Percentiles rank a stretch among this genome's conserved stretches.
Evolutionary conservation across 1,140 invertebrate species (phyloP).

Genomic region (Augochlora pura): DNA sequence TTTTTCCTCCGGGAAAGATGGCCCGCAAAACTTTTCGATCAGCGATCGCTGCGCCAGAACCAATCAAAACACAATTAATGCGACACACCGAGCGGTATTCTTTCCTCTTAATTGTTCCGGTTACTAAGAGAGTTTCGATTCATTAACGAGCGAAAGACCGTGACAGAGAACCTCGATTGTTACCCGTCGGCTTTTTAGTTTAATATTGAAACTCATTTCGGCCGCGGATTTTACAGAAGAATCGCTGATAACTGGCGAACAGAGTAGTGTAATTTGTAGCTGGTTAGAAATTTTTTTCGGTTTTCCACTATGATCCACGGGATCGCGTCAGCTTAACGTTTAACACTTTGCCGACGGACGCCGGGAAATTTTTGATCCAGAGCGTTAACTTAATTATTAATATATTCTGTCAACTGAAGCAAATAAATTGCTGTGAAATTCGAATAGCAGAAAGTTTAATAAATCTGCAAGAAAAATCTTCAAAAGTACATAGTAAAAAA

Average conservation of each 20-base stretch:
- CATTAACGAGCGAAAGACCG: not conserved
- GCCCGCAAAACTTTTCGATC: too few species aligned
- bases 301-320: not conserved
- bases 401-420: too few species aligned
- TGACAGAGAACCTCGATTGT: too few species aligned
- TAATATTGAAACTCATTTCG: conserved; percentile 8
- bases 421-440: too few species aligned
- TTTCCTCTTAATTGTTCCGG: not conserved
- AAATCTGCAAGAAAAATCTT: too few species aligned
- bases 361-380: too few species aligned
- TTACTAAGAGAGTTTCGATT: not conserved
- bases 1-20: too few species aligned
- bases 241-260: not conserved
- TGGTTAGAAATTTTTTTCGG: not conserved
- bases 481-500: too few species aligned
- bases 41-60: too few species aligned
- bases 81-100: not conserved
- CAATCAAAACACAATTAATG: not conserved
- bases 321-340: not conserved
- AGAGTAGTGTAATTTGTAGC: not conserved
- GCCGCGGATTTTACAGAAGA: conserved; percentile 13
- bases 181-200: not conserved
- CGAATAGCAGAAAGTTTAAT: too few species aligned
- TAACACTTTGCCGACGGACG: not conserved
- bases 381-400: too few species aligned